A percentile compares a stretch with the other conserved stretches of the same genome.
These are phyloP conservation scores for Steinernema scapterisci DNA, from an alignment of 2,888 invertebrate genomes.

Conservation along the genomic window DNA sequence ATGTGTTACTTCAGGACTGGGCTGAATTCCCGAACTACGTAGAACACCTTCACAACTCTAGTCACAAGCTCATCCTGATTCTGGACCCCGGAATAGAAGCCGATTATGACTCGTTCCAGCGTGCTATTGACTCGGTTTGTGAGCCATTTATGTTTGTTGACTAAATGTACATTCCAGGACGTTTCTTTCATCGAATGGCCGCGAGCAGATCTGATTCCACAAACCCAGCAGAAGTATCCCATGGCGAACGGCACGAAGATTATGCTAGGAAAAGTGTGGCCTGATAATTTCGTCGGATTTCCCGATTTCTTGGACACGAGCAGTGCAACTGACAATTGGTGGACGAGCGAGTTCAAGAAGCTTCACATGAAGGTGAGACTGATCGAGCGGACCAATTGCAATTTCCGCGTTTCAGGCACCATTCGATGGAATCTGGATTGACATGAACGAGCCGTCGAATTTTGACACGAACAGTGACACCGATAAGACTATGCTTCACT, in stretches of 20 bases:
- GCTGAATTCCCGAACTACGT: slow-evolving; percentile 53
- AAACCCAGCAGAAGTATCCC: slow-evolving; percentile 37
- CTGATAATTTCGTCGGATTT: slow-evolving; percentile 52
- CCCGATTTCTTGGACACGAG: slow-evolving; percentile 47
- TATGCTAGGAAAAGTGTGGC: slow-evolving; percentile 57
- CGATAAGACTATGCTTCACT: slow-evolving; percentile 38
- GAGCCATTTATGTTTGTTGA: too few relatives aligned
- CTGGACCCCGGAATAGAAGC: slow-evolving; percentile 65
- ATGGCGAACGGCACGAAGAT: slow-evolving; percentile 42
- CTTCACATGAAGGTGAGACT: slow-evolving; percentile 15
- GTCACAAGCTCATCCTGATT: slow-evolving; percentile 59
- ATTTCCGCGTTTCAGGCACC: slow-evolving; percentile 70
- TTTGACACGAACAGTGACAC: slow-evolving; percentile 70
- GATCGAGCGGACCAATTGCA: too few relatives aligned
- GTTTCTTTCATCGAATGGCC: slow-evolving; percentile 48
- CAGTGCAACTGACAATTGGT: slow-evolving; percentile 61
- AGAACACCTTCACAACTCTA: slow-evolving; percentile 49
- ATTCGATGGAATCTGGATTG: slow-evolving; percentile 84
- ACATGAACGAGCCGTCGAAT: slow-evolving; percentile 84
- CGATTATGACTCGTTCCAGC: slow-evolving; percentile 56
- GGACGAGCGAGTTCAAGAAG: slow-evolving; percentile 43
- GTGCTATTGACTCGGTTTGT: slow-evolving; percentile 47
- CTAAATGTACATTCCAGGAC: slow-evolving; percentile 21
- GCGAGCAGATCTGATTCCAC: slow-evolving; percentile 39
- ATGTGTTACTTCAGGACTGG: slow-evolving; percentile 54